Evolutionary conservation across 2,797 vertebrate species (phyloP).

Genomic region (Lagorchestes hirsutus): DNA sequence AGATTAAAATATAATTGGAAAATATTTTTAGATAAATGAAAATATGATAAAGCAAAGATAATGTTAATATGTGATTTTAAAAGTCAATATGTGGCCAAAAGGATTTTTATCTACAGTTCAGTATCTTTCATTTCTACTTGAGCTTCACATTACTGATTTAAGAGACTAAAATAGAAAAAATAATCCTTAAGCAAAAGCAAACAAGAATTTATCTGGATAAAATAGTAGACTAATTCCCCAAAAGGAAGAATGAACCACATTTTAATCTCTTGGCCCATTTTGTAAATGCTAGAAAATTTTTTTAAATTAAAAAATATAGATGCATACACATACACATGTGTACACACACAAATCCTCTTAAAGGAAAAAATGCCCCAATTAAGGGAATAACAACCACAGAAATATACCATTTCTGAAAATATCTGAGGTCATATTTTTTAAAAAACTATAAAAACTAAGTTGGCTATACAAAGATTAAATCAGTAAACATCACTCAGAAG

Average conservation of each 20-base stretch:
- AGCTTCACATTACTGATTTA: neutral
- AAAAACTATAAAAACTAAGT: constrained; percentile 37
- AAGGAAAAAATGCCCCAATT: too few species aligned
- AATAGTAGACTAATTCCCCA: constrained; percentile 13
- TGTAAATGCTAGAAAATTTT: too few species aligned
- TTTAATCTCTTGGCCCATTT: constrained; percentile 16
- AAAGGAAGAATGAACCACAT: constrained; percentile 22
- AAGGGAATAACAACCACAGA: too few species aligned
- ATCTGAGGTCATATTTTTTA: neutral
- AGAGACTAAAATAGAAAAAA: neutral
- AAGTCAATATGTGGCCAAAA: neutral
- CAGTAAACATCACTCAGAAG: neutral
- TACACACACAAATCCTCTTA: neutral
- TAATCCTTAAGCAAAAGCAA: constrained; percentile 32
- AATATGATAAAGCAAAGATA: neutral
- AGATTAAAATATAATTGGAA: neutral
- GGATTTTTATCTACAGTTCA: neutral
- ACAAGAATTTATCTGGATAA: neutral
- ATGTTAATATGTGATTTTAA: too few species aligned
- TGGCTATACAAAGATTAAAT: neutral
- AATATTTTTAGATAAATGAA: neutral
- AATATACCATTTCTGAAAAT: constrained; percentile 28
- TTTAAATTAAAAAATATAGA: too few species aligned
- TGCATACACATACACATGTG: constrained; percentile 28
- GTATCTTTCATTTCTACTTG: neutral